Base-by-base conservation (phyloP, 2,888 invertebrate species). In the Julus scanicus region DNA sequence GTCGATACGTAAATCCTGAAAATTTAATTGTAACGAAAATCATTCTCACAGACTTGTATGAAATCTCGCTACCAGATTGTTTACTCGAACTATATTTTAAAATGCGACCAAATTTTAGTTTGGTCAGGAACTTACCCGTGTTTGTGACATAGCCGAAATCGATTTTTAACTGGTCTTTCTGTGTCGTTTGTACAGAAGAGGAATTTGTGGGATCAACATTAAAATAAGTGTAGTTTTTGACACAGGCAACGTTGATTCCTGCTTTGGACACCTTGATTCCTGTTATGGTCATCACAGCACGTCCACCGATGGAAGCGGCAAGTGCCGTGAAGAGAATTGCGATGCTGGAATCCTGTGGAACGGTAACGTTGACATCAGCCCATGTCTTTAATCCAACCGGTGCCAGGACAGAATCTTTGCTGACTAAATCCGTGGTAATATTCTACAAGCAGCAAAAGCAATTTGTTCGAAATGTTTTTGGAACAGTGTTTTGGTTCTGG, bases 191-290 rank as follows among this genome's bases (percentile, higher is more conserved):
- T 5, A 88, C 15, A 0, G 9, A 40, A 53, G n/a, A 29, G 40
- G 88, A 88, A 37, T 15, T 39, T 39, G 48, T 39, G 17, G 53
- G 63, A 37, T 80, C 40, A 8, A 87, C 87, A 20, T 87, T 40
- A 4, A 44, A 48, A 15, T 44, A 48, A 9, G 40, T 80, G 40
- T 37, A 39, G 44, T 88, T 84, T 6, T 86, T 88, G 57, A 88
- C 57, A 37, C 88, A 88, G n/a, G 86, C 88, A 13, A 88, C 86
- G 57, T 88, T 88, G 39, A 86, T 44, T 39, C 88, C 88, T 40
- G 63, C 84, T 17, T 57, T 53, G n/a, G 13, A 13, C 1, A 88
- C 57, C 37, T 49, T 86, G 39, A 88, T n/a, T 6, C 39, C n/a
- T 11, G 15, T 49, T 4, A 88, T 40, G 3, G 49, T 53, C 85